A percentile compares a stretch with the other conserved stretches of the same genome.
phyloP scores from a whole-genome alignment of 2,113 vertebrate species.

The Gadus macrocephalus region DNA sequence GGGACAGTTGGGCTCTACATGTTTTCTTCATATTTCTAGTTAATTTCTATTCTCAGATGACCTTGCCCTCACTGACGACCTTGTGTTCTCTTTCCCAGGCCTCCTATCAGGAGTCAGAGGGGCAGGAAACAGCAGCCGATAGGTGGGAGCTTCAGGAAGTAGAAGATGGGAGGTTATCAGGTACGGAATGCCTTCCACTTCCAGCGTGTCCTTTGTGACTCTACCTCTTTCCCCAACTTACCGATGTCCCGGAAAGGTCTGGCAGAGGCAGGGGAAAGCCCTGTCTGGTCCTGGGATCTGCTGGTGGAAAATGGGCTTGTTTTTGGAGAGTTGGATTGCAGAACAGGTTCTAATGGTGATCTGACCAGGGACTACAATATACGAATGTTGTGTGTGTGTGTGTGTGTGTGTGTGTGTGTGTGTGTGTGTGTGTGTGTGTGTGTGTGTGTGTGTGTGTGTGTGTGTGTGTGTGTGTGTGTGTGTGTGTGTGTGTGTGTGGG shows the following conservation, averaged over 20 bases:
- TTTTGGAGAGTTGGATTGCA: conserved; percentile 11
- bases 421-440: conserved; percentile 6
- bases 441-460: conserved; percentile 10
- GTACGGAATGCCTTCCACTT: conserved; percentile 59
- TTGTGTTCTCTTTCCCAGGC: conserved; percentile 27
- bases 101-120: conserved; percentile 51
- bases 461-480: conserved; percentile 13
- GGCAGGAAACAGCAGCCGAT: conserved; percentile 67
- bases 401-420: not conserved
- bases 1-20: not conserved
- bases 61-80: not conserved
- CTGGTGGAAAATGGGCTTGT: conserved; percentile 35
- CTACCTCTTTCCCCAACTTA: conserved; percentile 43
- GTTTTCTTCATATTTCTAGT: not conserved
- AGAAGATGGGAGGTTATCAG: conserved; percentile 74
- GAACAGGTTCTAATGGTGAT: conserved; percentile 14
- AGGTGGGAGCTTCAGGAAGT: conserved; percentile 55
- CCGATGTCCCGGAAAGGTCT: not conserved
- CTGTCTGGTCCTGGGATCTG: conserved; percentile 9
- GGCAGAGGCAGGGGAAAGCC: conserved; percentile 29
- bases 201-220: conserved; percentile 28
- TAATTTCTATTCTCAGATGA: not conserved
- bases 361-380: not conserved
- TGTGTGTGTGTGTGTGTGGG: conserved; percentile 9
- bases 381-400: conserved; percentile 9